Conservation (phyloP, 2,797 vertebrate genomes). For the Gephyroberyx darwinii region DNA sequence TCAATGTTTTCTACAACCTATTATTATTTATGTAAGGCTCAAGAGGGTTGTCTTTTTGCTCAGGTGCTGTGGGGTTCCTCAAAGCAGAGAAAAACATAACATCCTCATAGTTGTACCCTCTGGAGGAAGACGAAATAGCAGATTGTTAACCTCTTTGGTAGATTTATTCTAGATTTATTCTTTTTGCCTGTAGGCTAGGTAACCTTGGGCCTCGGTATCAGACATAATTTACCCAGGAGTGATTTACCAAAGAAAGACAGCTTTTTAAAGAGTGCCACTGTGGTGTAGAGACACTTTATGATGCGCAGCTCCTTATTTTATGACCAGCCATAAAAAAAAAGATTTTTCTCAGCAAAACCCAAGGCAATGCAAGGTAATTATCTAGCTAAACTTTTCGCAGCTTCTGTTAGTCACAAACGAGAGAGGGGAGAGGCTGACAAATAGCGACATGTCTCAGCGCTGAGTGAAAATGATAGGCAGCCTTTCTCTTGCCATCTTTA, state of each 20-base stretch:
- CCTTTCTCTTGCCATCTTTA: constrained; percentile 64
- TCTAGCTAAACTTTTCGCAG: constrained; percentile 74
- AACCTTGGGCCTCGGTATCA: constrained; percentile 60
- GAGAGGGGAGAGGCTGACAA: constrained; percentile 63
- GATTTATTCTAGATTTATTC: constrained; percentile 64
- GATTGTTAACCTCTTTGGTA: constrained; percentile 26
- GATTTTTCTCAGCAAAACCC: constrained; percentile 77
- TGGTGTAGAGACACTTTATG: constrained; percentile 75
- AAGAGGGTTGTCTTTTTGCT: constrained; percentile 11
- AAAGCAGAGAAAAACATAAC: not conserved
- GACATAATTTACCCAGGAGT: constrained; percentile 59
- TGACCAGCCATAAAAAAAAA: constrained; percentile 66
- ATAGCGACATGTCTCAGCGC: constrained; percentile 68
- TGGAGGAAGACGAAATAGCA: constrained; percentile 41
- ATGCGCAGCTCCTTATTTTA: constrained; percentile 68
- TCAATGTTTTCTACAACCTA: constrained; percentile 19
- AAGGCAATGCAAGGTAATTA: constrained; percentile 73
- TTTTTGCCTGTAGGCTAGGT: constrained; percentile 28
- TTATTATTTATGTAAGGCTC: not conserved
- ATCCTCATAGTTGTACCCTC: not conserved
- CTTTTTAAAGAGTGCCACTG: constrained; percentile 64
- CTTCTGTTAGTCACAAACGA: constrained; percentile 64
- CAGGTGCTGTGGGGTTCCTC: not conserved
- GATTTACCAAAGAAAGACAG: constrained; percentile 62
- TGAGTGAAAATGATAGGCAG: constrained; percentile 73